Evolutionary conservation across 2,888 invertebrate species (phyloP), one percentile per base, ranked within the genome.

Genomic region (Empis stercorea): DNA sequence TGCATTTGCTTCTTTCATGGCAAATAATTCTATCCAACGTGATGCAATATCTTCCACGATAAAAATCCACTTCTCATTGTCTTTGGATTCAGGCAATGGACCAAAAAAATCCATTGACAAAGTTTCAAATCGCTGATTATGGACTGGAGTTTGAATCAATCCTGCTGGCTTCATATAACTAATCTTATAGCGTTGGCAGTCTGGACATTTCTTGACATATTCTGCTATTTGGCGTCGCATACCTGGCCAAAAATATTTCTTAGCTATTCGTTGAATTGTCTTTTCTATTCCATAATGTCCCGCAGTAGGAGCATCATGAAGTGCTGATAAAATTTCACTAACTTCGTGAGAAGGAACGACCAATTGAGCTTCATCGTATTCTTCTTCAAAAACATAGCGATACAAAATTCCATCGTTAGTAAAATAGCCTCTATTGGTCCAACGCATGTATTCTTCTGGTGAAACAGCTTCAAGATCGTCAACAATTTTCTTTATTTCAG

Each of bases 81-180:
- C 58, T 42, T 13, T 61, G 52, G 4, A 44, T 14, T 37, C 54
- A 59, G 37, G 46, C 62, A 59, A 30, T 51, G 50, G 48, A 23
- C 44, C 44, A 27, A 44, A 48, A 3, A 48, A 20, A 32, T 45
- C 48, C 1, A 48, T 15, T 3, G 41, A 36, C 1, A 48, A 11
- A 4, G 36, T 30, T 16, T 45, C 44, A n/a, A 48, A 45, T 7
- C 48, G 16, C 15, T 39, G 44, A 15, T 40, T 47, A 40, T 17
- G 36, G 32, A 42, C 36, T 27, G 42, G 15, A 10, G 17, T 40
- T 17, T 40, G 40, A 17, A 40, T 52, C 50, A 53, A 42, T 4
- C 49, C 14, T 2, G 40, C 40, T 15, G 40, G 40, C 10, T 40
- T 40, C 2, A 23, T 9, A 17, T 20, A 20, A 9, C n/a, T n/a